These are phyloP conservation scores for Egretta garzetta DNA, from an alignment of 2,113 vertebrate genomes.

Conservation along the genomic window DNA sequence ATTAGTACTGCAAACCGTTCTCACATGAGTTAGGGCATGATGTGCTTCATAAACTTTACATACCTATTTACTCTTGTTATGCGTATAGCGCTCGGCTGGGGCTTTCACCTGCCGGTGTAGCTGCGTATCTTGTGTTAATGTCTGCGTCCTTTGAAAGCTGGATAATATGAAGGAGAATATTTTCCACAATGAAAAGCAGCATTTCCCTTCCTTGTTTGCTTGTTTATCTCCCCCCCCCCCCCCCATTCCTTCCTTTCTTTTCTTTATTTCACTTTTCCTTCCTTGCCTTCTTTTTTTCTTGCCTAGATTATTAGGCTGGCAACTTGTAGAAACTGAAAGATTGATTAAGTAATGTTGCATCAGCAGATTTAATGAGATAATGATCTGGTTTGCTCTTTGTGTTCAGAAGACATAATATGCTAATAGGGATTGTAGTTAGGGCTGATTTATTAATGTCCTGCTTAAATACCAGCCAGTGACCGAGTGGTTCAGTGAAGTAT, in stretches of 20 bases:
- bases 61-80: background rate
- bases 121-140: background rate
- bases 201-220: background rate
- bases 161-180: background rate
- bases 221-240: fast-evolving
- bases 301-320: background rate
- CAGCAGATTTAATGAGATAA: constrained; percentile 27
- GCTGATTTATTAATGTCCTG: constrained; percentile 13
- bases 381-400: constrained; percentile 31
- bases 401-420: background rate
- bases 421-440: background rate
- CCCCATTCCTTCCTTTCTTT: too few relatives aligned
- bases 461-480: constrained; percentile 4
- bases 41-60: constrained; percentile 1
- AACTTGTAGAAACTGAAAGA: background rate
- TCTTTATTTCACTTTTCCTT: background rate
- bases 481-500: background rate
- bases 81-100: background rate
- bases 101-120: background rate
- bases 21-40: background rate
- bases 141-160: background rate
- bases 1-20: background rate
- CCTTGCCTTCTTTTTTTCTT: background rate
- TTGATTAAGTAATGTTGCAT: constrained; percentile 19
- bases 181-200: background rate